A percentile compares a stretch with the other conserved stretches of the same genome.
These are phyloP conservation scores for Uria lomvia DNA, from an alignment of 2,113 vertebrate species.

Conservation along the genomic window DNA sequence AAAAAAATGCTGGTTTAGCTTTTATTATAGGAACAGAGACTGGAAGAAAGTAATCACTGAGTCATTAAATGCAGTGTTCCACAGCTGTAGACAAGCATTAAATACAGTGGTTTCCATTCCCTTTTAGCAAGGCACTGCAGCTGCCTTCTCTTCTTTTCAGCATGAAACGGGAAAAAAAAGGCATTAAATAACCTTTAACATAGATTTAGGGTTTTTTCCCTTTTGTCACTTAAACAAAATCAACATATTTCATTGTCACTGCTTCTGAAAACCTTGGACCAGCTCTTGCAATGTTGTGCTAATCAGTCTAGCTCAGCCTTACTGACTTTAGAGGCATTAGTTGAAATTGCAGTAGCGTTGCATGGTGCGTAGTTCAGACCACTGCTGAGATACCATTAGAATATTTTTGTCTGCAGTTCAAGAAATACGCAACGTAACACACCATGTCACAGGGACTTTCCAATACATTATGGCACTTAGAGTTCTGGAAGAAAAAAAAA, in stretches of 20 bases:
- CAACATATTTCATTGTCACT: not conserved
- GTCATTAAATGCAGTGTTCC: not conserved
- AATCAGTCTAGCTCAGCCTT: not conserved
- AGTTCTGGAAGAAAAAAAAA: not conserved
- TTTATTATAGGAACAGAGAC: not conserved
- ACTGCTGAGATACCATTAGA: not conserved
- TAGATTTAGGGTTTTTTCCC: not conserved
- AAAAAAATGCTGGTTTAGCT: not conserved
- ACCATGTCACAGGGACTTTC: not conserved
- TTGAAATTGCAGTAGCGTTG: not conserved
- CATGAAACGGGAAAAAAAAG: not conserved
- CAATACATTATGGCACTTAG: not conserved
- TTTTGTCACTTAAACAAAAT: not conserved
- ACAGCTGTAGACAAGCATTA: not conserved
- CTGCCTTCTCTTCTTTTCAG: not conserved
- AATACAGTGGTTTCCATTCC: not conserved
- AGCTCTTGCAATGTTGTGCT: not conserved
- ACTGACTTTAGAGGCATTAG: not conserved
- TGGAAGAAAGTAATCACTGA: not conserved
- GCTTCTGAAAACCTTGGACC: not conserved
- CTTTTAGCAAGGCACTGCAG: not conserved
- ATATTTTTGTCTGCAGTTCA: not conserved
- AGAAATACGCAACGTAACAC: not conserved
- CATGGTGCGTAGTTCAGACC: not conserved
- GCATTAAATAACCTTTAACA: not conserved